phyloP scores from a whole-genome alignment of 2,888 invertebrate genomes.

The Lasioglossum calceatum region DNA sequence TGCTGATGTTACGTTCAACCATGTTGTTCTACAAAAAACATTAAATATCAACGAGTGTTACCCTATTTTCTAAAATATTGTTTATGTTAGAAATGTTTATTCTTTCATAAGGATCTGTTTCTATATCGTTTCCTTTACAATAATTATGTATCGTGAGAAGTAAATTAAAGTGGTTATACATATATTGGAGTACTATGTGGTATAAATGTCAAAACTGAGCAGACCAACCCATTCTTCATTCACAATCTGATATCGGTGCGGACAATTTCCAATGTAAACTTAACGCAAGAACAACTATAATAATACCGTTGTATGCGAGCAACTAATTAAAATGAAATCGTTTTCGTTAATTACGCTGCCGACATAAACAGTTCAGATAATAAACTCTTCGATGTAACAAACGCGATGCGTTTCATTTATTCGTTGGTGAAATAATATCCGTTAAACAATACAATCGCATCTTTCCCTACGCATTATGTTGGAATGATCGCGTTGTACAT shows the following conservation, averaged over 20 bases:
- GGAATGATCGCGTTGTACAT: slow-evolving; percentile 44
- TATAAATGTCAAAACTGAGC: not conserved
- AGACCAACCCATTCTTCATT: slow-evolving; percentile 2
- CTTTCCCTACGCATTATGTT: no score
- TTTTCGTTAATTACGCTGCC: slow-evolving; percentile 27
- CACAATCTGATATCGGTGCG: not conserved
- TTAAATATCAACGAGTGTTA: not conserved
- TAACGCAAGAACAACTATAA: slow-evolving; percentile 6
- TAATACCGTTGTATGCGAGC: slow-evolving; percentile 17
- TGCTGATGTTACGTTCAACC: slow-evolving; percentile 78
- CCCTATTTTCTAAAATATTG: not conserved
- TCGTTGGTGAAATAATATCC: not conserved
- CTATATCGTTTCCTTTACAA: not conserved
- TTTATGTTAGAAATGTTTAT: not conserved
- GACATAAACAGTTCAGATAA: not conserved
- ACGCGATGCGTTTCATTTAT: not conserved
- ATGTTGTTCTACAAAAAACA: slow-evolving; percentile 56
- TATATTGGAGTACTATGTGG: not conserved
- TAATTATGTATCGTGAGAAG: not conserved
- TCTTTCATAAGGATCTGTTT: not conserved
- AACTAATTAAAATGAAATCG: slow-evolving; percentile 19
- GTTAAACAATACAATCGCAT: no score
- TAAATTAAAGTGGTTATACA: slow-evolving; percentile 1
- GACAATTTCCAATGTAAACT: slow-evolving; percentile 33
- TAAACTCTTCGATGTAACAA: not conserved